Percentiles rank a stretch among this genome's conserved stretches.
phyloP scores from a whole-genome alignment of 1,140 invertebrate genomes.

The Drosophila guanche region DNA sequence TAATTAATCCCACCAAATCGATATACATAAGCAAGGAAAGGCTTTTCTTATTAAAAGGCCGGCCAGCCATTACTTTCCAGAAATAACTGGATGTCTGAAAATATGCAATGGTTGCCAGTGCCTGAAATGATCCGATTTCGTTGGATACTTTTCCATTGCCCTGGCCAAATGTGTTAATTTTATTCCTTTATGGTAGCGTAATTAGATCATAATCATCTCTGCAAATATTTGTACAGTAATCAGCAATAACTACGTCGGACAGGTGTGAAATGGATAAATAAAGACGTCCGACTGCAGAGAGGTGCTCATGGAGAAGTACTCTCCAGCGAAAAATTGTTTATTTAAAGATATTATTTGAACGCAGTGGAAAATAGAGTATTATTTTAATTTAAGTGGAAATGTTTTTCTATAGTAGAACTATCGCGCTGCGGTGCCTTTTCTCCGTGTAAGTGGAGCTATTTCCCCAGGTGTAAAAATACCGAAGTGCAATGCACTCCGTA shows the following conservation, averaged over 20 bases:
- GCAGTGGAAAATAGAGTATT: not conserved
- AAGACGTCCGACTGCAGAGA: not conserved
- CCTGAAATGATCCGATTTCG: constrained; percentile 33
- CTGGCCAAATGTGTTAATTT: constrained; percentile 67
- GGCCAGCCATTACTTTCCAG: constrained; percentile 16
- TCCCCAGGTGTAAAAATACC: not conserved
- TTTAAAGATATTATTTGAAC: constrained; percentile 19
- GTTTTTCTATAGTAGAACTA: too few relatives aligned
- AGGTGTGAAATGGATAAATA: constrained; percentile 37
- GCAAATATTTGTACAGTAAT: constrained; percentile 48
- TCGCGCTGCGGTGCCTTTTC: too few relatives aligned
- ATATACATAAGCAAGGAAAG: constrained; percentile 14
- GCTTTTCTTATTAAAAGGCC: constrained; percentile 34
- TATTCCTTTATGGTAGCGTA: constrained; percentile 27
- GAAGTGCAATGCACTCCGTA: not conserved
- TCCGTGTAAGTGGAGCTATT: not conserved
- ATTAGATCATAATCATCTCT: constrained; percentile 42
- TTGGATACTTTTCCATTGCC: constrained; percentile 31
- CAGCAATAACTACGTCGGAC: constrained; percentile 51
- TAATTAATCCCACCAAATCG: not conserved
- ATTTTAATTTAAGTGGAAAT: not conserved
- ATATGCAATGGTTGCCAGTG: constrained; percentile 43
- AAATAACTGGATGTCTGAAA: constrained; percentile 51
- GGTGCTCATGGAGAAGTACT: too few relatives aligned
- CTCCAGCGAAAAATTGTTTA: constrained; percentile 3